A percentile compares a stretch with the other conserved stretches of the same genome.
These are phyloP conservation scores for Pempheris klunzingeri DNA, from an alignment of 2,797 vertebrate species.

Conservation along the genomic window DNA sequence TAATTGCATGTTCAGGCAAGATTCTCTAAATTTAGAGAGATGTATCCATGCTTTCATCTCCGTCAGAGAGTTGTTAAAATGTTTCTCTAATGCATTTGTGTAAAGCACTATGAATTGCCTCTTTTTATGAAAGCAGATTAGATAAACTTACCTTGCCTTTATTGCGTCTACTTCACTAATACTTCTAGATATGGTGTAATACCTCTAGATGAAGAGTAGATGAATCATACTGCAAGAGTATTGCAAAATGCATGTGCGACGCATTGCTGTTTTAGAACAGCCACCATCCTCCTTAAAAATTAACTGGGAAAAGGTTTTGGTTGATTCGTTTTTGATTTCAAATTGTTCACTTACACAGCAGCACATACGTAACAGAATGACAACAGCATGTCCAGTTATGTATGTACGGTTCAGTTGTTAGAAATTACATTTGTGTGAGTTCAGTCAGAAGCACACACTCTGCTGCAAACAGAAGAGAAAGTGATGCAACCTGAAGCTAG, in stretches of 20 bases:
- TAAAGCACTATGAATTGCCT: not conserved
- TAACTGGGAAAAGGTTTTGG: too few species aligned
- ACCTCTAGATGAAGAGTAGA: too few species aligned
- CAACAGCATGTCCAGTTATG: not conserved
- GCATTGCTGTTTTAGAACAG: too few species aligned
- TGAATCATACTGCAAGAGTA: conserved; percentile 23
- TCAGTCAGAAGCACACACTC: conserved; percentile 15
- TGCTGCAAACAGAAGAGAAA: conserved; percentile 26
- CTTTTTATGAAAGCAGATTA: not conserved
- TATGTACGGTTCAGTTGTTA: not conserved
- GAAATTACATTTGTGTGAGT: conserved; percentile 1
- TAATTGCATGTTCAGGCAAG: too few species aligned
- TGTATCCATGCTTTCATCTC: too few species aligned
- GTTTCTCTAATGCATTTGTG: not conserved
- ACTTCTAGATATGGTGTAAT: too few species aligned
- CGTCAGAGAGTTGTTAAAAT: too few species aligned
- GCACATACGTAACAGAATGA: not conserved
- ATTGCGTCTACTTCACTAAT: not conserved
- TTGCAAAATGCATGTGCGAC: too few species aligned
- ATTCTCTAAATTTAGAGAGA: too few species aligned
- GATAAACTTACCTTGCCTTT: not conserved
- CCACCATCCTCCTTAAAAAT: too few species aligned
- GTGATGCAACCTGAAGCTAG: conserved; percentile 62
- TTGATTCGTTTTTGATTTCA: not conserved
- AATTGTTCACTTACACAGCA: not conserved